Percentiles rank a stretch among this genome's conserved stretches.
These are phyloP conservation scores for Heptranchias perlo DNA, from an alignment of 2,113 vertebrate genomes.

Conservation along the genomic window DNA sequence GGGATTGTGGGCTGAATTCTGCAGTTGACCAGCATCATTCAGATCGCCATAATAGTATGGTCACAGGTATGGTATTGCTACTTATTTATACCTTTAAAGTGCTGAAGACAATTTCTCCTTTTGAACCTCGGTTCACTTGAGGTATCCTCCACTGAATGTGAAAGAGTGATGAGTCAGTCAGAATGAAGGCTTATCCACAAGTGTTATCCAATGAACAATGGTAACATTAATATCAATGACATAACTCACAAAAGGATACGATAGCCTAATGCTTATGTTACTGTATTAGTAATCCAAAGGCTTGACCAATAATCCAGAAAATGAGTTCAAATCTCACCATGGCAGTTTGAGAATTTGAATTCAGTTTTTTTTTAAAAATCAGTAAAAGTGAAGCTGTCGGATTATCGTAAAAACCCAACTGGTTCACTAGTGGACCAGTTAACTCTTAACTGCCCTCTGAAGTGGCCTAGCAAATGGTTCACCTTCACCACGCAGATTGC, in stretches of 20 bases:
- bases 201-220: not conserved
- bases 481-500: too few relatives aligned
- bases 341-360: not conserved
- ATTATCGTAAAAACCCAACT: too few relatives aligned
- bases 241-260: not conserved
- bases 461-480: too few relatives aligned
- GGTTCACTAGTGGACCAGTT: too few relatives aligned
- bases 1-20: not conserved
- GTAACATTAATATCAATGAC: not conserved
- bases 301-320: not conserved
- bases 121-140: not conserved
- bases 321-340: not conserved
- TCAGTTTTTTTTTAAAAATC: too few relatives aligned
- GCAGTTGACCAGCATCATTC: not conserved
- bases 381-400: too few relatives aligned
- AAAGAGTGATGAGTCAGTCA: not conserved
- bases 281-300: not conserved
- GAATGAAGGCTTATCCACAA: not conserved
- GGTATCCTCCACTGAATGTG: not conserved
- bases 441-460: not conserved
- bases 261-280: not conserved
- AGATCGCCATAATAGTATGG: not conserved
- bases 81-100: constrained; percentile 1
- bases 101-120: not conserved
- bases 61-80: not conserved